phyloP scores from a whole-genome alignment of 2,888 invertebrate species.

The Chrysolina americana region DNA sequence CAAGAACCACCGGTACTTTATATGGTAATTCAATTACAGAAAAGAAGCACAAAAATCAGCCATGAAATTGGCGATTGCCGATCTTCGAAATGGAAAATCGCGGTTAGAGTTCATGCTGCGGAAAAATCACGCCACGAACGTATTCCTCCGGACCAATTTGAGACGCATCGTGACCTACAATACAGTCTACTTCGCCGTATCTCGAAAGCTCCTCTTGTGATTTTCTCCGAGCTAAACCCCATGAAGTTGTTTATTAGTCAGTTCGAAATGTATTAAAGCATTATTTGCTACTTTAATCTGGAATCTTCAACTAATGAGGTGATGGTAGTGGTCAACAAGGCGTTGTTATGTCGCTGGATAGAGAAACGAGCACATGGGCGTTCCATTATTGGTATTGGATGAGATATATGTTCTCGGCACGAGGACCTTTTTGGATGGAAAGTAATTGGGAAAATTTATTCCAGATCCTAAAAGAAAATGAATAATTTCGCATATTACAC shows the following conservation, averaged over 20 bases:
- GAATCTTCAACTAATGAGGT: conserved; percentile 52
- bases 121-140: conserved; percentile 1
- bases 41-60: conserved; percentile 13
- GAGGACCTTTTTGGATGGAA: neutral
- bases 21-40: conserved; percentile 35
- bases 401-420: conserved; percentile 19
- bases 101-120: conserved; percentile 17
- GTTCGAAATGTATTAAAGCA: conserved; percentile 46
- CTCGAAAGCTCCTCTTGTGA: conserved; percentile 36
- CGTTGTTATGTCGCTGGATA: conserved; percentile 42
- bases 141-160: conserved; percentile 22
- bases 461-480: neutral
- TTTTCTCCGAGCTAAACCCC: conserved; percentile 29
- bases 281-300: conserved; percentile 51
- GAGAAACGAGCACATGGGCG: conserved; percentile 23
- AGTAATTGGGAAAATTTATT: neutral
- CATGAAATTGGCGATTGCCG: conserved; percentile 30
- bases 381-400: conserved; percentile 20
- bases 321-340: conserved; percentile 45
- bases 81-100: conserved; percentile 27
- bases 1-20: conserved; percentile 11
- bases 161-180: conserved; percentile 12
- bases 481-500: neutral
- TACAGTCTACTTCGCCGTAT: conserved; percentile 27
- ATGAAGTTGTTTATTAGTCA: conserved; percentile 47